phyloP scores from a whole-genome alignment of 2,888 invertebrate genomes.

The Drosophila pegasa region DNA sequence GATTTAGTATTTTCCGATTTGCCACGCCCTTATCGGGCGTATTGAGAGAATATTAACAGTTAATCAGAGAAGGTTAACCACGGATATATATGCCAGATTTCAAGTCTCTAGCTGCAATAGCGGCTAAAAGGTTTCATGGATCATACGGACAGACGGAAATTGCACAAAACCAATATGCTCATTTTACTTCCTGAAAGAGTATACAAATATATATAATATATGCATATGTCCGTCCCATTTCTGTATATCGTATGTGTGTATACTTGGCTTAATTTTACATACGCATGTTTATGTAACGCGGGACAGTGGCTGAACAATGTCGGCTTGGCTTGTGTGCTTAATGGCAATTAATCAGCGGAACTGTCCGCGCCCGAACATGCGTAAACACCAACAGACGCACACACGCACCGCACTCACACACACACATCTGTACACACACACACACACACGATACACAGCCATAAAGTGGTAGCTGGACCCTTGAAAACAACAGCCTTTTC shows the following conservation, averaged over 20 bases:
- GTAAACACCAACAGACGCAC: conserved; percentile 58
- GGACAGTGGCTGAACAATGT: conserved; percentile 61
- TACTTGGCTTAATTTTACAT: conserved; percentile 10
- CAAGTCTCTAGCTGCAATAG: no score
- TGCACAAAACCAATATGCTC: no score
- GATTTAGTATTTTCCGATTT: no score
- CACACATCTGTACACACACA: conserved; percentile 5
- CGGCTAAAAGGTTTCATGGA: no score
- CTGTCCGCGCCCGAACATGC: conserved; percentile 80
- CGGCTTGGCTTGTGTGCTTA: conserved; percentile 66
- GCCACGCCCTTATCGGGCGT: no score
- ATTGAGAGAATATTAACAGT: no score
- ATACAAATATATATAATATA: background rate
- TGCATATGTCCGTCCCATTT: background rate
- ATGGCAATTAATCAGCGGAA: conserved; percentile 78
- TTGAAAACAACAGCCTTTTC: conserved; percentile 36
- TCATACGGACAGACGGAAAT: no score
- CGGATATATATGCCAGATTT: no score
- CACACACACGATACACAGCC: conserved; percentile 18
- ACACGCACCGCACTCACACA: conserved; percentile 20
- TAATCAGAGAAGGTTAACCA: no score
- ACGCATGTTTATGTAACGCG: conserved; percentile 37
- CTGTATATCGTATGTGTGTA: background rate
- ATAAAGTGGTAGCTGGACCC: conserved; percentile 48
- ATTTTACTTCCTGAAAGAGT: no score